Percentiles rank a stretch among this genome's conserved stretches.
These are phyloP conservation scores for Dasysyrphus albostriatus DNA, from an alignment of 2,888 invertebrate species.

Conservation along the genomic window DNA sequence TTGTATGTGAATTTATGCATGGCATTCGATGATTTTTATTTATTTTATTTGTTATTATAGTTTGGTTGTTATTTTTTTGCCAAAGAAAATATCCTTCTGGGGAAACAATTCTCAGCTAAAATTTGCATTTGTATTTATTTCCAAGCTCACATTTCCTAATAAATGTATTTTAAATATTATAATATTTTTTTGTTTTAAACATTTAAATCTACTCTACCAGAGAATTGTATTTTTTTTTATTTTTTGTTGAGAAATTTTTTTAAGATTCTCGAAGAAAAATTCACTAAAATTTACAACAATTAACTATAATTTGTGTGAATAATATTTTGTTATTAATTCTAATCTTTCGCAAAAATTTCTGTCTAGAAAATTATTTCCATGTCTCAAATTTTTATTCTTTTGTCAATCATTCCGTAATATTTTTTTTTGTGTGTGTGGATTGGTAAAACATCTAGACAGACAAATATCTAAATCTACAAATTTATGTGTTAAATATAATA, in stretches of 20 bases:
- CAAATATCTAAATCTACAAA: constrained; percentile 19
- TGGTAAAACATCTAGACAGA: constrained; percentile 12
- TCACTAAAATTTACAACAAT: constrained; percentile 59
- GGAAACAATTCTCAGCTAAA: constrained; percentile 46
- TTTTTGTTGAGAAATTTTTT: constrained; percentile 34
- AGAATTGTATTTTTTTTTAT: constrained; percentile 25
- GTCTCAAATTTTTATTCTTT: not conserved
- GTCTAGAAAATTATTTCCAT: constrained; percentile 24
- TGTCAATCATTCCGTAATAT: not conserved
- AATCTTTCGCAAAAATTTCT: constrained; percentile 15
- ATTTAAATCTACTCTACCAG: constrained; percentile 61
- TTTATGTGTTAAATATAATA: not conserved
- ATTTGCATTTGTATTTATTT: not conserved
- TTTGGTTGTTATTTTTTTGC: too few relatives aligned
- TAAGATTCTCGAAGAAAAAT: constrained; percentile 32
- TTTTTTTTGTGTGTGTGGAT: not conserved
- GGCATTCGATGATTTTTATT: constrained; percentile 37
- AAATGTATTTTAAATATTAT: constrained; percentile 76
- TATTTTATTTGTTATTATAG: not conserved
- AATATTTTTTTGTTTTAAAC: constrained; percentile 42
- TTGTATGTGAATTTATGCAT: constrained; percentile 59
- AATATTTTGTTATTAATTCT: constrained; percentile 18
- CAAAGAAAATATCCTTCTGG: constrained; percentile 14
- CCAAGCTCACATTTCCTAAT: constrained; percentile 39
- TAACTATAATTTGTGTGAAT: constrained; percentile 43